A percentile compares a stretch with the other conserved stretches of the same genome.
phyloP scores from a whole-genome alignment of 2,113 vertebrate species.

The Cheilinus undulatus region DNA sequence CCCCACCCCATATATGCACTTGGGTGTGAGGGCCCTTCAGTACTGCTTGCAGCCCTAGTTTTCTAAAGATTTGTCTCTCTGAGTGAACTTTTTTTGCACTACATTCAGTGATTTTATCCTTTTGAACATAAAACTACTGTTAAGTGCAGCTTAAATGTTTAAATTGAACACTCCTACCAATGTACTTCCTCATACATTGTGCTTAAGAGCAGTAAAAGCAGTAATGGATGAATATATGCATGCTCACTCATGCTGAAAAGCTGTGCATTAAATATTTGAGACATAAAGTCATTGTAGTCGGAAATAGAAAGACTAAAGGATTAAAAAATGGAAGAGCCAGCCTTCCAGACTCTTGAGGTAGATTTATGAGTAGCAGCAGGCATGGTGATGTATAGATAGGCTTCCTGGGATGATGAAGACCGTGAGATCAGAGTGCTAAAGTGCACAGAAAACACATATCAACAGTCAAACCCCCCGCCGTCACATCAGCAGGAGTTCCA shows the following conservation, averaged over 20 bases:
- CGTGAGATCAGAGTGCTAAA: constrained; percentile 19
- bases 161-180: too few relatives aligned
- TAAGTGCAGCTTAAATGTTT: too few relatives aligned
- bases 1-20: too few relatives aligned
- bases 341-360: not conserved
- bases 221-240: too few relatives aligned
- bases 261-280: not conserved
- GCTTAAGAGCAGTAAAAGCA: too few relatives aligned
- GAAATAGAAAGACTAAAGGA: not conserved
- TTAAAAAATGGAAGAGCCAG: not conserved
- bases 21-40: too few relatives aligned
- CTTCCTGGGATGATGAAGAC: constrained; percentile 32
- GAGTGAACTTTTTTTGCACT: too few relatives aligned
- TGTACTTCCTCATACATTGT: too few relatives aligned
- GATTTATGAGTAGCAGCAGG: not conserved
- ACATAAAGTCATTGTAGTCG: not conserved
- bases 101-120: too few relatives aligned
- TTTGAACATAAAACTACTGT: too few relatives aligned
- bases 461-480: constrained; percentile 34
- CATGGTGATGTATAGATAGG: constrained; percentile 19
- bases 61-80: too few relatives aligned
- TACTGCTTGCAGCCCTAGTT: too few relatives aligned
- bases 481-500: constrained; percentile 24
- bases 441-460: constrained; percentile 34
- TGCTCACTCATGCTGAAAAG: not conserved